Evolutionary conservation across 2,888 invertebrate species (phyloP).

Genomic region (Steinernema hermaphroditum): DNA sequence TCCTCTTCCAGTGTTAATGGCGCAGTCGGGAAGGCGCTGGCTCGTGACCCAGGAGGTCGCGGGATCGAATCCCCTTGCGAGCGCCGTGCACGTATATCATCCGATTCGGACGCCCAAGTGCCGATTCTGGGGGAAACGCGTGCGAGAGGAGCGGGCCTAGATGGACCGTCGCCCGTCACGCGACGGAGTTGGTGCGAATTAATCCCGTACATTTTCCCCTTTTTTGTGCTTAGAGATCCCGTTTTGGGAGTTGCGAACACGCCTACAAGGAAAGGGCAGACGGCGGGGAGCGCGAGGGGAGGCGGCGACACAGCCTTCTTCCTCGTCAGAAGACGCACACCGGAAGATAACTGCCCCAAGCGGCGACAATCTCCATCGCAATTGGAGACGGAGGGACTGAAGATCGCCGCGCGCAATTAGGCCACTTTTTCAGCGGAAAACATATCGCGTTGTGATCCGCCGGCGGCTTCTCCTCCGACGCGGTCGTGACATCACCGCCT

Average conservation of each 20-base stretch:
- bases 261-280: neutral
- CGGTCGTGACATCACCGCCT: neutral
- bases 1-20: neutral
- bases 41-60: neutral
- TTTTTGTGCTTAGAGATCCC: neutral
- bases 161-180: constrained; percentile 1
- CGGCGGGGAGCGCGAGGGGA: neutral
- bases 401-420: constrained; percentile 23
- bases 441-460: neutral
- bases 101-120: neutral
- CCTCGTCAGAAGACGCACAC: neutral
- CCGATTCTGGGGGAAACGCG: constrained; percentile 19
- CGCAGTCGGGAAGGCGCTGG: neutral
- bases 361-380: constrained; percentile 14
- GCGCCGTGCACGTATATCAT: constrained; percentile 8
- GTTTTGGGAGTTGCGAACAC: neutral
- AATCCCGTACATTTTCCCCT: constrained; percentile 1
- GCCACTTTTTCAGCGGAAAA: constrained; percentile 25
- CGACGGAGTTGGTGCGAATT: neutral
- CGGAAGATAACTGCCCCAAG: neutral
- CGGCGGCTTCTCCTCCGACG: neutral
- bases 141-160: constrained; percentile 15
- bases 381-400: neutral
- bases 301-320: neutral
- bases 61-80: neutral